Percentiles rank a stretch among this genome's conserved stretches.
Evolutionary conservation across 37 sponge, comb jelly and placozoan species (phyloP).

Genomic region (Chondrilla cf. caribensis): DNA sequence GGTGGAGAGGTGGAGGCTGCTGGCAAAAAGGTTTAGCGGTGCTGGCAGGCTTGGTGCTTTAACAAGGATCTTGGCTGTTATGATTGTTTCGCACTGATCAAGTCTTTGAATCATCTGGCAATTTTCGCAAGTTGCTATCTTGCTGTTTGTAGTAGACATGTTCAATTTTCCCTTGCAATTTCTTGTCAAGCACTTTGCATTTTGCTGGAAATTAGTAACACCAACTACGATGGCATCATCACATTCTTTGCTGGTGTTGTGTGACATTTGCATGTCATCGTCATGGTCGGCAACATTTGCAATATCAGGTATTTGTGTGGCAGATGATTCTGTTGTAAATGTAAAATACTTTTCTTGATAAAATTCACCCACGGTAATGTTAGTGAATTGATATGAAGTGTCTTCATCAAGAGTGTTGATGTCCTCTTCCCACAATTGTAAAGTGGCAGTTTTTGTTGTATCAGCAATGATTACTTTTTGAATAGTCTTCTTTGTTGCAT

Average conservation of each 20-base stretch:
- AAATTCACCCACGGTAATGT: not conserved
- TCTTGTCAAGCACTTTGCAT: not conserved
- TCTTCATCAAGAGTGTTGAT: not conserved
- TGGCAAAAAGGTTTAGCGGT: not conserved
- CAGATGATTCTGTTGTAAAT: not conserved
- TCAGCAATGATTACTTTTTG: not conserved
- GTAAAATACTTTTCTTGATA: not conserved
- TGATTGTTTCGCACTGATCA: not conserved
- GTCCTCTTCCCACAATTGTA: not conserved
- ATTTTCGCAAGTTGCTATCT: not conserved
- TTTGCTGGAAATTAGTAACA: not conserved
- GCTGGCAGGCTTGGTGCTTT: not conserved
- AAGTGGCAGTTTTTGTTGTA: not conserved
- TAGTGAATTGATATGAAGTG: not conserved
- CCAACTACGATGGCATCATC: not conserved
- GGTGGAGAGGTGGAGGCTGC: not conserved
- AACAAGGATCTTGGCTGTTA: not conserved
- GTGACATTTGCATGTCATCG: not conserved
- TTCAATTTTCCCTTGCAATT: not conserved
- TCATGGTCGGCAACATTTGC: not conserved
- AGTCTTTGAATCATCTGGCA: not conserved
- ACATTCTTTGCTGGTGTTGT: not conserved
- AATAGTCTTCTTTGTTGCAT: not conserved
- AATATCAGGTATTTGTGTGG: not conserved
- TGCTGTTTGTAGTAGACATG: not conserved